These are phyloP conservation scores for Asteroscopus sphinx DNA, from an alignment of 2,888 invertebrate genomes.

Conservation along the genomic window DNA sequence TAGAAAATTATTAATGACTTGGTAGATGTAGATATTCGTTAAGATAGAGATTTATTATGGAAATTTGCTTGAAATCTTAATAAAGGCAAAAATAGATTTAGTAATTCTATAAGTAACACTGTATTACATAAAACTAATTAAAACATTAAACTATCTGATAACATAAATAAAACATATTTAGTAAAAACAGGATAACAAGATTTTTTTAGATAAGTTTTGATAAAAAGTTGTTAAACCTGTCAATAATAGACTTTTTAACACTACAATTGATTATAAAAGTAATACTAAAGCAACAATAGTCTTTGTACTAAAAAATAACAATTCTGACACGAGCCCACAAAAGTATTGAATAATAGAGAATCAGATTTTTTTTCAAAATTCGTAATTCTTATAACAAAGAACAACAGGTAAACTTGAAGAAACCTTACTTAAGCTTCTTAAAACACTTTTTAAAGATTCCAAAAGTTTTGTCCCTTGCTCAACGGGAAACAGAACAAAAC, in stretches of 20 bases:
- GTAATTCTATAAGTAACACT: too few relatives aligned
- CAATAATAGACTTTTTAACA: background rate
- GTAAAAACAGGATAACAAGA: too few relatives aligned
- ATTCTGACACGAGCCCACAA: conserved; percentile 17
- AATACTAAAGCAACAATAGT: conserved; percentile 11
- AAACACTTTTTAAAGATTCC: conserved; percentile 31
- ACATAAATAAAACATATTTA: too few relatives aligned
- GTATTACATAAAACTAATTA: too few relatives aligned
- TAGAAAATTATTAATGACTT: too few relatives aligned
- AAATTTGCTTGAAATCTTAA: too few relatives aligned
- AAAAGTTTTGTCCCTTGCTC: conserved; percentile 29
- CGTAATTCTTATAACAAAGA: conserved; percentile 19
- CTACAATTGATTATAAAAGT: background rate
- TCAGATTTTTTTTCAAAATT: conserved; percentile 15
- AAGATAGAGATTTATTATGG: too few relatives aligned
- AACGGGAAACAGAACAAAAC: conserved; percentile 34
- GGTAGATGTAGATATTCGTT: too few relatives aligned
- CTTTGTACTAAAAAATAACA: conserved; percentile 6
- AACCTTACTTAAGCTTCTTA: conserved; percentile 44
- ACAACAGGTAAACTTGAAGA: conserved; percentile 43
- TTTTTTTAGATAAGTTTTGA: too few relatives aligned
- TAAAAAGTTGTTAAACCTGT: background rate
- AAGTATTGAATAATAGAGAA: conserved; percentile 3
- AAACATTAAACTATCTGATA: too few relatives aligned
- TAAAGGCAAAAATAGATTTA: too few relatives aligned